Evolutionary conservation across 2,797 vertebrate genomes (phyloP).

Genomic region (Pogoniulus pusillus): DNA sequence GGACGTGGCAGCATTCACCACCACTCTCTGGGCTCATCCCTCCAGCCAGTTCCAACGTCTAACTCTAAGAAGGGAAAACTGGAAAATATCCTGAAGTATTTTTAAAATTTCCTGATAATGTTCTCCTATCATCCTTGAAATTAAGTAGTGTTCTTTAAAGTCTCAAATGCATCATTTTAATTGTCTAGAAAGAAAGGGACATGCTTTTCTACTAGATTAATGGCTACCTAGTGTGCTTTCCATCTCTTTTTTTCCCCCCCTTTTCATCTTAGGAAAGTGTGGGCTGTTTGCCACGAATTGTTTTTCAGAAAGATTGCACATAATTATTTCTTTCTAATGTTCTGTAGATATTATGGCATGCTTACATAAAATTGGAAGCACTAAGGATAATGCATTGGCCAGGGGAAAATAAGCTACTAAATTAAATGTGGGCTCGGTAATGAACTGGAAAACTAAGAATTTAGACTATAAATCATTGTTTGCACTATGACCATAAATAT

Average conservation of each 20-base stretch:
- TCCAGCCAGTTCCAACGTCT: too few species aligned
- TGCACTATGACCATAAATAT: constrained; percentile 16
- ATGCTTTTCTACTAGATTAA: neutral
- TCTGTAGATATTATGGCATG: neutral
- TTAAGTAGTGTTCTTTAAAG: neutral
- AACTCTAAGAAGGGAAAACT: neutral
- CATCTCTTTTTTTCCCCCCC: neutral
- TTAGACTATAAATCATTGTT: constrained; percentile 50
- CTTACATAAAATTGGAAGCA: constrained; percentile 37
- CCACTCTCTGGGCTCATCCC: too few species aligned
- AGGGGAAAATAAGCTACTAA: constrained; percentile 37
- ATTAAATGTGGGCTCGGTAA: constrained; percentile 56
- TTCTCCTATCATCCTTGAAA: constrained; percentile 14
- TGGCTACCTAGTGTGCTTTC: neutral
- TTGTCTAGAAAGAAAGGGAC: neutral
- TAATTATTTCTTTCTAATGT: constrained; percentile 25
- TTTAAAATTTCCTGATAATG: neutral
- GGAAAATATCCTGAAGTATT: neutral
- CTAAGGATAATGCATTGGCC: constrained; percentile 37
- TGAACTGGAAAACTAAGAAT: constrained; percentile 68
- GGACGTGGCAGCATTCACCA: too few species aligned
- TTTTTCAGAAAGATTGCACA: neutral
- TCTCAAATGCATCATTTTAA: neutral
- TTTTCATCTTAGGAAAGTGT: neutral
- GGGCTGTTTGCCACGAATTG: constrained; percentile 10